Percentiles rank a stretch among this genome's conserved stretches.
These are phyloP conservation scores for Bujurquina vittata DNA, from an alignment of 2,113 vertebrate species.

Conservation along the genomic window DNA sequence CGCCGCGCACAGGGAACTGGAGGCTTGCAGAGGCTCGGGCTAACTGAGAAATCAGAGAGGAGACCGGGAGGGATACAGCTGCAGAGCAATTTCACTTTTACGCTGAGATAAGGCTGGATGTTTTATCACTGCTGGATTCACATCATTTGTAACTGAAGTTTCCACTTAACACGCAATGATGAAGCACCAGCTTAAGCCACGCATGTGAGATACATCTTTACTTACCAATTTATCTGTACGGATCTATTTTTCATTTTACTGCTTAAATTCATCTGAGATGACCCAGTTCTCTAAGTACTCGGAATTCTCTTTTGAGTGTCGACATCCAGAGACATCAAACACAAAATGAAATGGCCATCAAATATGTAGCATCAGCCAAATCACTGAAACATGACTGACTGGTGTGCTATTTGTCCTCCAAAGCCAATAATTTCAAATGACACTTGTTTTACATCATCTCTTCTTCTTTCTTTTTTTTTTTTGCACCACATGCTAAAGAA, in stretches of 20 bases:
- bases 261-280: slow-evolving; percentile 40
- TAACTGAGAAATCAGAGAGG: slow-evolving; percentile 4
- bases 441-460: slow-evolving; percentile 13
- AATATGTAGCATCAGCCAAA: slow-evolving; percentile 34
- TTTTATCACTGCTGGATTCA: slow-evolving; percentile 35
- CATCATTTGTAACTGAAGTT: slow-evolving; percentile 24
- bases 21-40: slow-evolving; percentile 41
- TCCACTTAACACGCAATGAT: slow-evolving; percentile 14
- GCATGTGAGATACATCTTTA: slow-evolving; percentile 19
- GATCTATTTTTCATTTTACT: slow-evolving; percentile 49
- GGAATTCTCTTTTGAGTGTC: slow-evolving; percentile 46
- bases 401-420: slow-evolving; percentile 14
- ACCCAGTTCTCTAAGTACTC: slow-evolving; percentile 38
- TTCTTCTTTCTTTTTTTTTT: neutral
- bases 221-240: slow-evolving; percentile 33
- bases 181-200: slow-evolving; percentile 14
- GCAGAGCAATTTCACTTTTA: slow-evolving; percentile 34
- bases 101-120: slow-evolving; percentile 20
- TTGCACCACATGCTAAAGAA: neutral
- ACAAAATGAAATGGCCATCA: slow-evolving; percentile 38
- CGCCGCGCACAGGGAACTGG: slow-evolving; percentile 21
- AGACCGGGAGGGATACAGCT: slow-evolving; percentile 18
- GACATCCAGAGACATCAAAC: slow-evolving; percentile 36
- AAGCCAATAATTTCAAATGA: slow-evolving; percentile 18
- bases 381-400: slow-evolving; percentile 16